Conservation (phyloP, 2,888 invertebrate species). For the Halictus ligatus region DNA sequence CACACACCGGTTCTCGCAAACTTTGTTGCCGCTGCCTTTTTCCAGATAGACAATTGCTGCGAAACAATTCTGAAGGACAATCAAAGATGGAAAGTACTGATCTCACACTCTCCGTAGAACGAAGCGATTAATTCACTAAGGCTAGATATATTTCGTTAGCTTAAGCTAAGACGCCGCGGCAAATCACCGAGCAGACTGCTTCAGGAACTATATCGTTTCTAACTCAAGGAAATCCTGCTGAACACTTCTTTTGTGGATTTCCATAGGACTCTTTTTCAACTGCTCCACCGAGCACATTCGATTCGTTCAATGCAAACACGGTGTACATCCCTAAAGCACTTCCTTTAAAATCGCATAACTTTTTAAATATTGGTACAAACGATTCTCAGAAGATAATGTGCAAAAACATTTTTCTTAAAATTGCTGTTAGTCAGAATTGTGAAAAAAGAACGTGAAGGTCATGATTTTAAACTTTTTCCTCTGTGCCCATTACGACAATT, state of each 20-base stretch:
- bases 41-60: slow-evolving; percentile 32
- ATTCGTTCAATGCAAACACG: no score
- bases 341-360: no score
- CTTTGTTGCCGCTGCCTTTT: slow-evolving; percentile 44
- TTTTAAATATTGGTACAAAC: neutral
- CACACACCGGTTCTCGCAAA: slow-evolving; percentile 9
- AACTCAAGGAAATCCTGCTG: neutral
- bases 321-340: no score
- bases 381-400: neutral
- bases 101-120: slow-evolving; percentile 44
- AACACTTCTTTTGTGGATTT: neutral
- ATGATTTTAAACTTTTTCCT: neutral
- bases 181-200: slow-evolving; percentile 11
- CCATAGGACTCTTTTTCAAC: neutral
- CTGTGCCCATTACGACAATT: neutral
- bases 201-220: slow-evolving; percentile 20
- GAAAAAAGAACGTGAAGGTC: neutral
- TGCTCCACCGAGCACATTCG: neutral
- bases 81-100: slow-evolving; percentile 65
- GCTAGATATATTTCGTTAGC: slow-evolving; percentile 54
- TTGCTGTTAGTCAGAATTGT: neutral
- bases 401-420: no score
- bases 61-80: slow-evolving; percentile 60
- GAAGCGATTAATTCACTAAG: slow-evolving; percentile 53
- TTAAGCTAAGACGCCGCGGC: slow-evolving; percentile 38